A percentile compares a stretch with the other conserved stretches of the same genome.
These are phyloP conservation scores for Erethizon dorsatum DNA, from an alignment of 2,797 vertebrate genomes.

Conservation along the genomic window DNA sequence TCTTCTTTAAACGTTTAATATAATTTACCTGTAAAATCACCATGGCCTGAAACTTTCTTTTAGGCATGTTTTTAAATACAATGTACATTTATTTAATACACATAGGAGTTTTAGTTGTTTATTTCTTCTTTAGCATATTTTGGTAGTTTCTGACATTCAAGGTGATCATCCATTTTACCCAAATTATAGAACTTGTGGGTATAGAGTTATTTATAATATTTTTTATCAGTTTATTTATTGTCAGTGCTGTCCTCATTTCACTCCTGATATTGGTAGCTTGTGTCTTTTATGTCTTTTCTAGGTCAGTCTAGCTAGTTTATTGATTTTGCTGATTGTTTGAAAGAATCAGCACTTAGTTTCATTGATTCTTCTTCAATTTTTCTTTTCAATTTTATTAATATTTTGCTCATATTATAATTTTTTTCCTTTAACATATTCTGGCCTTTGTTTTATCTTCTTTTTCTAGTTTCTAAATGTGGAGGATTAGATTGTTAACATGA, in stretches of 20 bases:
- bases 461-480: background rate
- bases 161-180: background rate
- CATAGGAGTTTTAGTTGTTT: background rate
- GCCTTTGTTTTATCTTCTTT: background rate
- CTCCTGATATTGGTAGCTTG: background rate
- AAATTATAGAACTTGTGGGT: background rate
- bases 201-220: background rate
- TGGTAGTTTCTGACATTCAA: background rate
- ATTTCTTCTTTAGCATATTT: conserved; percentile 3
- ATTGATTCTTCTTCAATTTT: background rate
- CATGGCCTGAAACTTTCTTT: background rate
- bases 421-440: background rate
- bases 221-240: background rate
- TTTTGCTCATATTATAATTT: background rate
- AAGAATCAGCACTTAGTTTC: conserved; percentile 10
- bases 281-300: background rate
- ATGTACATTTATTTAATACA: background rate
- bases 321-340: background rate
- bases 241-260: background rate
- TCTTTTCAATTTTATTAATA: conserved; percentile 31
- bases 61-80: background rate
- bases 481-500: background rate
- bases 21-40: background rate
- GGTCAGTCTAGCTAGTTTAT: background rate
- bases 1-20: background rate